Percentiles rank a stretch among this genome's conserved stretches.
Evolutionary conservation across 2,113 vertebrate species (phyloP).

Genomic region (Dascyllus trimaculatus): DNA sequence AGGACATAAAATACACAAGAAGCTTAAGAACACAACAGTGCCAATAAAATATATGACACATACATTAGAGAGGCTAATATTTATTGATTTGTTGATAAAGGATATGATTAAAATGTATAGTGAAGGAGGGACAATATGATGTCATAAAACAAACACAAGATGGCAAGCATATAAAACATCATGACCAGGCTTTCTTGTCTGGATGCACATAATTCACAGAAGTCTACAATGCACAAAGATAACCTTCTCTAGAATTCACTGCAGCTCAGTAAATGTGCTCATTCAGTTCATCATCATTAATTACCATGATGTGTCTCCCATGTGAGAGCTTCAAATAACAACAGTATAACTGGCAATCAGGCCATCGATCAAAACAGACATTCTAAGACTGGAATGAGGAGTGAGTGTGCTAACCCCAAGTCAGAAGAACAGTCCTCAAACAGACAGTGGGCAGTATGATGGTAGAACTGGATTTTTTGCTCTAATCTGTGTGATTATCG

Average conservation of each 20-base stretch:
- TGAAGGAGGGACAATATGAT: background rate
- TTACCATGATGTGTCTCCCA: no score
- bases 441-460: no score
- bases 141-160: conserved; percentile 1
- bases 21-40: background rate
- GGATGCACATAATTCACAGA: background rate
- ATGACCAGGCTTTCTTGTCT: conserved; percentile 23
- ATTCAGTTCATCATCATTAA: no score
- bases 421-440: no score
- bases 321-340: no score
- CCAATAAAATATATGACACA: background rate
- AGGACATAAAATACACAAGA: no score
- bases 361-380: background rate
- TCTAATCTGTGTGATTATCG: no score
- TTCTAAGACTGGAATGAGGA: background rate
- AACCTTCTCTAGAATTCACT: background rate
- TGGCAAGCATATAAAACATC: no score
- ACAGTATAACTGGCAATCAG: no score
- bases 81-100: conserved; percentile 12
- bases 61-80: background rate
- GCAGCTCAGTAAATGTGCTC: background rate
- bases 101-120: background rate
- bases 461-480: no score
- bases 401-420: background rate
- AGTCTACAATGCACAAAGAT: background rate